Conservation (phyloP, 1,140 invertebrate species). For the Drosophila chauvacae region DNA sequence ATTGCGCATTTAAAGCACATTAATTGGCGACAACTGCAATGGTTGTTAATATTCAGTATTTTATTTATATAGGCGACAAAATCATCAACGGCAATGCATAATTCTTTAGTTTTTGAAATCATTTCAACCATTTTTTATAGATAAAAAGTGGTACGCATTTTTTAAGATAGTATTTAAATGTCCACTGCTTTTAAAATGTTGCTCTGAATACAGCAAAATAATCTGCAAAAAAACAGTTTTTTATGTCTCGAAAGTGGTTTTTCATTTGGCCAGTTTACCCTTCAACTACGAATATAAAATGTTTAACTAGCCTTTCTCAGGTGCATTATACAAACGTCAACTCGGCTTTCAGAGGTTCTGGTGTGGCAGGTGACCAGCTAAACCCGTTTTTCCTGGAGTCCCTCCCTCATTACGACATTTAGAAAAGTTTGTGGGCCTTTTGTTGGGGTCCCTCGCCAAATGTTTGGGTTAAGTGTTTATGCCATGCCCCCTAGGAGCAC, state of each 20-base stretch:
- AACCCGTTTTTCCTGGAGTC: constrained; percentile 21
- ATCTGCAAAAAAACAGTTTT: neutral
- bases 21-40: constrained; percentile 25
- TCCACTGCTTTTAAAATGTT: neutral
- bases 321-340: neutral
- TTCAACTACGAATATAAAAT: neutral
- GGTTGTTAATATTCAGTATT: neutral
- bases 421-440: constrained; percentile 24
- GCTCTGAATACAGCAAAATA: neutral
- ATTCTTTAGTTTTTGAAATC: neutral
- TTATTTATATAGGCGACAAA: neutral
- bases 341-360: constrained; percentile 7
- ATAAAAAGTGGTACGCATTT: neutral
- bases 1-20: constrained; percentile 23
- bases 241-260: too few relatives aligned
- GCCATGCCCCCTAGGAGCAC: constrained; percentile 9
- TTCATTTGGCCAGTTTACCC: neutral
- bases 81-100: too few relatives aligned
- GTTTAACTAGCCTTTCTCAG: constrained; percentile 8
- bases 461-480: constrained; percentile 50
- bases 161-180: neutral
- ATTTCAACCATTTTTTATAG: neutral
- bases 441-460: constrained; percentile 19
- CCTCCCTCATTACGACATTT: constrained; percentile 24
- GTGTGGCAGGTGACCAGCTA: constrained; percentile 25